Percentiles rank a stretch among this genome's conserved stretches.
Evolutionary conservation across 2,113 vertebrate species (phyloP).

Genomic region (Trinectes maculatus): DNA sequence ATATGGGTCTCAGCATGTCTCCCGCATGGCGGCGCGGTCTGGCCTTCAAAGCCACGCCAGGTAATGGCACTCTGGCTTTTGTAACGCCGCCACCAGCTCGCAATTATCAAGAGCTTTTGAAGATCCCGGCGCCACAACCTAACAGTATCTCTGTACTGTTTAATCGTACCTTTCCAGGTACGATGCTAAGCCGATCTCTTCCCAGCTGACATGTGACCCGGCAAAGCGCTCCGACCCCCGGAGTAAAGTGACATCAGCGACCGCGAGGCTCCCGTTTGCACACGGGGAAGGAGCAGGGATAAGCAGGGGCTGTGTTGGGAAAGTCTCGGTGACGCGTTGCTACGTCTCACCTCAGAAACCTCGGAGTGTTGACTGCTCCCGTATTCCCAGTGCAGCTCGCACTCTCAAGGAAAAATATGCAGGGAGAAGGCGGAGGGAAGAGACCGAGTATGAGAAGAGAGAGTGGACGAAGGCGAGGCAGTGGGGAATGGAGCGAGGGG

Average conservation of each 20-base stretch:
- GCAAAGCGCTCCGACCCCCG: conserved; percentile 43
- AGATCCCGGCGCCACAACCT: conserved; percentile 41
- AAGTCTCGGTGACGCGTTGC: conserved; percentile 53
- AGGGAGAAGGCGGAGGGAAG: conserved; percentile 37
- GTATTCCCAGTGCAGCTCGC: conserved; percentile 68
- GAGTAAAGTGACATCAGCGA: conserved; percentile 69
- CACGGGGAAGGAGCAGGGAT: conserved; percentile 32
- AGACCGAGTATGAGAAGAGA: conserved; percentile 51
- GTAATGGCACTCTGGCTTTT: conserved; percentile 46
- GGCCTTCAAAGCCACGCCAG: conserved; percentile 45
- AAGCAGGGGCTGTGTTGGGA: conserved; percentile 62
- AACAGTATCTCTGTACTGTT: conserved; percentile 42
- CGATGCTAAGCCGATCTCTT: conserved; percentile 54
- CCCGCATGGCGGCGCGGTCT: not conserved
- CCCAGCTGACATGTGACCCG: conserved; percentile 36
- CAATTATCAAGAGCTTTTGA: conserved; percentile 33
- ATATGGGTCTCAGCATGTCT: conserved; percentile 27
- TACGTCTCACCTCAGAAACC: conserved; percentile 69
- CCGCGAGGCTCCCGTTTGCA: conserved; percentile 53
- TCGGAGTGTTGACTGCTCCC: conserved; percentile 70
- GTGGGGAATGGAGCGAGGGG: conserved; percentile 51
- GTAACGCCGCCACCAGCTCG: conserved; percentile 32
- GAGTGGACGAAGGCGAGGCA: conserved; percentile 63
- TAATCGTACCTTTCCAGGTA: conserved; percentile 46
- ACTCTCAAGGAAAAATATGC: conserved; percentile 72